phyloP scores from a whole-genome alignment of 92 coral and sea anemone species.

The Palythoa grandis region DNA sequence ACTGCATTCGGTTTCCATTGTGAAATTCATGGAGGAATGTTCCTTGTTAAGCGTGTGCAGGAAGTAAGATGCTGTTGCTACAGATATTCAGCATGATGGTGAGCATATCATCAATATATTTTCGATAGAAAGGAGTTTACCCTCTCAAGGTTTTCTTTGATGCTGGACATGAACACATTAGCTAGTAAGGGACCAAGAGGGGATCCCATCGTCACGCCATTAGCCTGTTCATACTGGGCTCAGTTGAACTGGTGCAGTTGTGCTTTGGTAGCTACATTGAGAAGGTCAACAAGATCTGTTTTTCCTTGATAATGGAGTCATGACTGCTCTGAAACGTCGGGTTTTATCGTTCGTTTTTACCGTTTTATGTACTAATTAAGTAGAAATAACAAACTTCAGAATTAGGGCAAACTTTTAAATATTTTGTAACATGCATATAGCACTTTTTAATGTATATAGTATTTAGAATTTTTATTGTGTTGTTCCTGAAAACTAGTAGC shows the following conservation, averaged over 20 bases:
- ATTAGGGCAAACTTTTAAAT: too few species aligned
- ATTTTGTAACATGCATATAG: too few species aligned
- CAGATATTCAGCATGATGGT: conserved; percentile 47
- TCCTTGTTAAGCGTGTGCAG: conserved; percentile 38
- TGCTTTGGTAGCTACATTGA: conserved; percentile 35
- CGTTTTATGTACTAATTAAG: too few species aligned
- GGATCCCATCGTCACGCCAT: conserved; percentile 45
- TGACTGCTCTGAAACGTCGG: too few species aligned
- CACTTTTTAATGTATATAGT: too few species aligned
- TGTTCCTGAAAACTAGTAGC: too few species aligned
- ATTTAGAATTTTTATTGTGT: too few species aligned
- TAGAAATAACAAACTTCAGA: too few species aligned
- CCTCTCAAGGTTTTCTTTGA: conserved; percentile 55
- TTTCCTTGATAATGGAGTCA: too few species aligned
- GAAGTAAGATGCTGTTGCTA: conserved; percentile 40
- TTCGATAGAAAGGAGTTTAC: conserved; percentile 47
- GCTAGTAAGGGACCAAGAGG: too few species aligned
- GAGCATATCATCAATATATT: conserved; percentile 50
- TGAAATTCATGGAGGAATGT: conserved; percentile 47
- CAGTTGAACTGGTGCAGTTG: conserved; percentile 41
- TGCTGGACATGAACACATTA: conserved; percentile 47
- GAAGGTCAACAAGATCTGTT: conserved; percentile 31
- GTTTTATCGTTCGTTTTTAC: too few species aligned
- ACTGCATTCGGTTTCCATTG: conserved; percentile 38
- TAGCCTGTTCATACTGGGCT: conserved; percentile 29